Evolutionary conservation across 2,888 invertebrate genomes (phyloP).

Genomic region (Cosmia pyralina): DNA sequence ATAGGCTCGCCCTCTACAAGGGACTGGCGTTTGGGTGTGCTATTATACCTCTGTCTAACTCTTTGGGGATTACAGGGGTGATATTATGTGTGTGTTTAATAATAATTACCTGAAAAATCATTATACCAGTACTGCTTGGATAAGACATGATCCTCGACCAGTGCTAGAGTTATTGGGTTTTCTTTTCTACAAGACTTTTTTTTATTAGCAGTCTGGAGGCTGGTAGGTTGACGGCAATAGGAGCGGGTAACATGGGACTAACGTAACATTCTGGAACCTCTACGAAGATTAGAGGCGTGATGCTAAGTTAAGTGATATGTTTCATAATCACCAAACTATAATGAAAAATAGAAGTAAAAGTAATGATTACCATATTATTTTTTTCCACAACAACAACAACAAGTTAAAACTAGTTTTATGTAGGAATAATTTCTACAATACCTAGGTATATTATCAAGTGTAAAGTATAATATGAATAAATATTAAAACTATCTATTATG

Average conservation of each 20-base stretch:
- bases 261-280: neutral
- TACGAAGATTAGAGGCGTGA: neutral
- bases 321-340: constrained; percentile 32
- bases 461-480: constrained; percentile 4
- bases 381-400: too few relatives aligned
- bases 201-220: neutral
- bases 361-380: constrained; percentile 32
- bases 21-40: too few relatives aligned
- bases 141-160: too few relatives aligned
- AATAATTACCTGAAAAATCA: too few relatives aligned
- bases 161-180: neutral
- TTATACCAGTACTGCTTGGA: too few relatives aligned
- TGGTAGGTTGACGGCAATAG: neutral
- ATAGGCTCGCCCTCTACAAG: too few relatives aligned
- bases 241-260: neutral
- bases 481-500: neutral
- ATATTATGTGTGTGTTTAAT: too few relatives aligned
- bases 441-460: neutral
- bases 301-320: constrained; percentile 13
- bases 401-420: constrained; percentile 15
- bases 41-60: too few relatives aligned
- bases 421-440: constrained; percentile 20
- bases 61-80: too few relatives aligned
- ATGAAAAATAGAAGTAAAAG: constrained; percentile 52
- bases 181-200: neutral